phyloP scores from a whole-genome alignment of 2,888 invertebrate species.

The Calephelis perditalis region DNA sequence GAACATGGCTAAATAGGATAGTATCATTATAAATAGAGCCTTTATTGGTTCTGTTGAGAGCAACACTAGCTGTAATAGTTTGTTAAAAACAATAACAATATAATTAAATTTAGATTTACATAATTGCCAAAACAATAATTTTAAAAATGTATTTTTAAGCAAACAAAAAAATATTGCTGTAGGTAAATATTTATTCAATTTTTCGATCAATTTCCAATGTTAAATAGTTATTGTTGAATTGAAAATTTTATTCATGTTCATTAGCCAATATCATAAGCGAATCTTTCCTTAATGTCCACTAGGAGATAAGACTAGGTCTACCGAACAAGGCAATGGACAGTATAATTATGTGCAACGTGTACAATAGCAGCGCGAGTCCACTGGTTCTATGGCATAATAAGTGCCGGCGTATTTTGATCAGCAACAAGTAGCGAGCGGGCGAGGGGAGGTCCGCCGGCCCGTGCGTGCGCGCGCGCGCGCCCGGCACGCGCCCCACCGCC shows the following conservation, averaged over 20 bases:
- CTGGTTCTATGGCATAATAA: constrained; percentile 72
- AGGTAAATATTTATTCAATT: not conserved
- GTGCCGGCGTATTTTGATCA: constrained; percentile 72
- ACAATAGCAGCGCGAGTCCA: constrained; percentile 74
- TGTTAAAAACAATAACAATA: not conserved
- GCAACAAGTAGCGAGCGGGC: constrained; percentile 62
- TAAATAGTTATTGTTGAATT: not conserved
- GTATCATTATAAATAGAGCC: too few species aligned
- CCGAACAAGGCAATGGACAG: constrained; percentile 75
- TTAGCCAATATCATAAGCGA: constrained; percentile 30
- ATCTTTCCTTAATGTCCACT: constrained; percentile 32
- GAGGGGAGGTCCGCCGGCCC: constrained; percentile 42
- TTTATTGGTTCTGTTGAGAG: too few species aligned
- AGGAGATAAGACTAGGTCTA: constrained; percentile 37
- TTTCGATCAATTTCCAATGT: too few species aligned
- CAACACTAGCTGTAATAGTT: too few species aligned
- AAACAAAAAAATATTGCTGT: too few species aligned
- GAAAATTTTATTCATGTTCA: not conserved
- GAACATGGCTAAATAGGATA: too few species aligned
- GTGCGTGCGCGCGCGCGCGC: constrained; percentile 66
- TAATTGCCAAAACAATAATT: too few species aligned
- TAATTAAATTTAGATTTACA: not conserved
- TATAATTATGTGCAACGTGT: constrained; percentile 75
- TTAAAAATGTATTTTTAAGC: too few species aligned
- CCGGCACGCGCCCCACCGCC: constrained; percentile 65